Conservation (phyloP, 2,888 invertebrate species). For the Euzophera pinguis region DNA sequence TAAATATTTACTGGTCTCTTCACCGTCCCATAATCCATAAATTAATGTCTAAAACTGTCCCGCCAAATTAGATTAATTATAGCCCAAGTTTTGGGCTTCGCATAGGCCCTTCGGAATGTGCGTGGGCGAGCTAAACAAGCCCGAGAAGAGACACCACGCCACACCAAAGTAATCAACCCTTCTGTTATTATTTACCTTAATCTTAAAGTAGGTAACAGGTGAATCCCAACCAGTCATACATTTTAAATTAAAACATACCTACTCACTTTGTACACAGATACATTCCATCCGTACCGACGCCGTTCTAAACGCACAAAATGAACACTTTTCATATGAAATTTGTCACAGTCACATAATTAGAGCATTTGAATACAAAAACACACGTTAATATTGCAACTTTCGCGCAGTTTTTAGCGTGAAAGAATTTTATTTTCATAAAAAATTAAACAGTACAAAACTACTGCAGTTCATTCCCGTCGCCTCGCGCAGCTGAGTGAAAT, state of each 20-base stretch:
- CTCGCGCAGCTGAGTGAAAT: conserved; percentile 22
- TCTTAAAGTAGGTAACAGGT: background rate
- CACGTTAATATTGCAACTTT: conserved; percentile 18
- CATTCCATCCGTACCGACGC: conserved; percentile 56
- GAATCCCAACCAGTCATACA: background rate
- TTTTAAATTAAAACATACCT: conserved; percentile 20
- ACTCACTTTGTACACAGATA: conserved; percentile 54
- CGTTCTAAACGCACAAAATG: conserved; percentile 31
- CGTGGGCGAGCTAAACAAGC: conserved; percentile 33
- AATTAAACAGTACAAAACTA: conserved; percentile 6
- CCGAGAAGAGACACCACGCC: conserved; percentile 11
- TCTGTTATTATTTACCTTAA: background rate
- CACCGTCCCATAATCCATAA: background rate
- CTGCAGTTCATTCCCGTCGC: background rate
- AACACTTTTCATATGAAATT: conserved; percentile 32
- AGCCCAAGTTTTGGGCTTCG: conserved; percentile 21
- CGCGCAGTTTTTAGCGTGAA: conserved; percentile 20
- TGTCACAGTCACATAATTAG: conserved; percentile 27
- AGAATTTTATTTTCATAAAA: conserved; percentile 19
- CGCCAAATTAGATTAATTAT: conserved; percentile 23
- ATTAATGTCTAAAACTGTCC: background rate
- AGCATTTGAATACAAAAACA: conserved; percentile 9
- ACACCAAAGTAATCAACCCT: background rate
- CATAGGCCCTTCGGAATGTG: conserved; percentile 19
- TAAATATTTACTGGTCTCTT: no score